A percentile compares a stretch with the other conserved stretches of the same genome.
Evolutionary conservation across 2,888 invertebrate species (phyloP).

Genomic region (Mycalesis mineus): DNA sequence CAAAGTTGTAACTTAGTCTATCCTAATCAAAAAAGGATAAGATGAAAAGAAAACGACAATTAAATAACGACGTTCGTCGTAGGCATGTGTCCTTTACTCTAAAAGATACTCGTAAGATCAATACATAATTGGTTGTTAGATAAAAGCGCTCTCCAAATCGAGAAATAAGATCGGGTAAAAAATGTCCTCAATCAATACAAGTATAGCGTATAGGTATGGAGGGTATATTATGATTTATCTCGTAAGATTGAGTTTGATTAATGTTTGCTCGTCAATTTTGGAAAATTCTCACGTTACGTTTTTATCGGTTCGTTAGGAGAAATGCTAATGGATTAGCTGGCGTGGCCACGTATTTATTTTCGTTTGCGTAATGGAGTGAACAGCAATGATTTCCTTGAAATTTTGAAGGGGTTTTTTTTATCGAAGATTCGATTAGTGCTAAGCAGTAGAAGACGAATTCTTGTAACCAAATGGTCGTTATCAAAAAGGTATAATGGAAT

Average conservation of each 20-base stretch:
- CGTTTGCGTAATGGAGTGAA: neutral
- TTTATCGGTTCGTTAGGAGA: constrained; percentile 19
- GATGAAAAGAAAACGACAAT: neutral
- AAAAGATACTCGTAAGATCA: neutral
- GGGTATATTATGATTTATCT: constrained; percentile 16
- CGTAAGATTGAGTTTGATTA: constrained; percentile 21
- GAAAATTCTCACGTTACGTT: constrained; percentile 16
- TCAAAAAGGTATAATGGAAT: no score
- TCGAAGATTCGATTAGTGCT: neutral
- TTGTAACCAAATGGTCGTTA: no score
- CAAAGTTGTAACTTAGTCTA: neutral
- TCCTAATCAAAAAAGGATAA: neutral
- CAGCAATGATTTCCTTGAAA: neutral
- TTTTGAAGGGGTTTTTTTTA: neutral
- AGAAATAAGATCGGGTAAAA: neutral
- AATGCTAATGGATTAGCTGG: constrained; percentile 9
- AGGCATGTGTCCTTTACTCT: neutral
- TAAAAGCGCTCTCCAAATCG: neutral
- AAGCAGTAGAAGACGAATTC: no score
- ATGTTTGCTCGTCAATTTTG: constrained; percentile 21
- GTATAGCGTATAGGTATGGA: neutral
- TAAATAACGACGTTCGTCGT: neutral
- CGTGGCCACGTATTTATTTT: neutral
- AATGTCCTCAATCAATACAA: neutral
- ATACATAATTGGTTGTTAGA: neutral